Evolutionary conservation across 2,888 invertebrate genomes (phyloP).

Genomic region (Folsomia manolachei): DNA sequence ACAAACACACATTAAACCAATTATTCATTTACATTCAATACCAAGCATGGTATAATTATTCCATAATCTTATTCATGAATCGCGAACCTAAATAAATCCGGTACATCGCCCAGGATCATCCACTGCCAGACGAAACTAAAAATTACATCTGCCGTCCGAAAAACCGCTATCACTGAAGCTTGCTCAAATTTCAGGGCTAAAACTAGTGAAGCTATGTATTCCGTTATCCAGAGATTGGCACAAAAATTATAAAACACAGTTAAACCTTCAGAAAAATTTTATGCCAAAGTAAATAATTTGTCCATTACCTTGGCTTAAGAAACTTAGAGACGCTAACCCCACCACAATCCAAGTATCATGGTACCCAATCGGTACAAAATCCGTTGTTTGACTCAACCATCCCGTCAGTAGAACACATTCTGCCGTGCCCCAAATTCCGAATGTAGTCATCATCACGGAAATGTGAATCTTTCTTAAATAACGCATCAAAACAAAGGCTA

Average conservation of each 20-base stretch:
- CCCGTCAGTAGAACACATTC: conserved; percentile 34
- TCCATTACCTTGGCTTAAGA: conserved; percentile 43
- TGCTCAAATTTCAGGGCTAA: conserved; percentile 41
- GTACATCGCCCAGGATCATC: conserved; percentile 30
- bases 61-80: too few species aligned
- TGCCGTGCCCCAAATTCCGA: conserved; percentile 44
- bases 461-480: conserved; percentile 83
- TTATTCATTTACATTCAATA: too few species aligned
- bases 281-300: too few species aligned
- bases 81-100: conserved; percentile 37
- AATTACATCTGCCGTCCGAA: conserved; percentile 37
- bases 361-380: conserved; percentile 17
- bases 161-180: conserved; percentile 56
- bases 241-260: too few species aligned
- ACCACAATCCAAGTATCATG: conserved; percentile 32
- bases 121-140: conserved; percentile 42
- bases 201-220: conserved; percentile 37
- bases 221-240: too few species aligned
- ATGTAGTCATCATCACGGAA: conserved; percentile 74
- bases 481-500: conserved; percentile 69
- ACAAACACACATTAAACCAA: too few species aligned
- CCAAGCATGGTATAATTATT: background rate
- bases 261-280: too few species aligned
- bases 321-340: conserved; percentile 31
- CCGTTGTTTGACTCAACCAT: conserved; percentile 23